Percentiles rank a stretch among this genome's conserved stretches.
phyloP scores from a whole-genome alignment of 2,888 invertebrate genomes.

The Aelia acuminata region DNA sequence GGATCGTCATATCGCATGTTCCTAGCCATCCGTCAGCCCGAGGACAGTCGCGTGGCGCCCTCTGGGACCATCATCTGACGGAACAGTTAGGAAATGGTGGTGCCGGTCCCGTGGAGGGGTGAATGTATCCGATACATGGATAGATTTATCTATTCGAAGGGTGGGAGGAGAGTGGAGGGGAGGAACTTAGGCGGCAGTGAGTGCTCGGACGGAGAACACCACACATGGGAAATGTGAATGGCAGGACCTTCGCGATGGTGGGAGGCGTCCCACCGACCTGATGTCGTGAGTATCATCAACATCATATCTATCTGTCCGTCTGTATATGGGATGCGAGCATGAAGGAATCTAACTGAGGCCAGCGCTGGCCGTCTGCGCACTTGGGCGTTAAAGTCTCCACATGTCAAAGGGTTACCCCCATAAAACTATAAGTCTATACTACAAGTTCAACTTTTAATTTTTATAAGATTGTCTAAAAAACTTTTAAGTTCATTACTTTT shows the following conservation, averaged over 20 bases:
- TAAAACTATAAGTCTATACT: not conserved
- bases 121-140: constrained; percentile 54
- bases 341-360: not conserved
- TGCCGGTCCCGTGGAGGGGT: not conserved
- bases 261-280: constrained; percentile 59
- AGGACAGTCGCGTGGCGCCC: constrained; percentile 48
- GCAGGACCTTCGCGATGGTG: constrained; percentile 59
- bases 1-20: not conserved
- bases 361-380: not conserved
- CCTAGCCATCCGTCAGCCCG: not conserved
- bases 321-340: not conserved
- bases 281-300: constrained; percentile 56
- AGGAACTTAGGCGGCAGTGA: not conserved
- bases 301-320: not conserved
- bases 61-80: constrained; percentile 22
- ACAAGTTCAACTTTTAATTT: not conserved
- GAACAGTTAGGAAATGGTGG: constrained; percentile 47
- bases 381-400: constrained; percentile 10
- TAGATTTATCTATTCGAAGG: constrained; percentile 55
- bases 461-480: not conserved
- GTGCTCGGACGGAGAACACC: constrained; percentile 44
- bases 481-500: not conserved
- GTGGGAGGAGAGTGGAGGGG: constrained; percentile 48
- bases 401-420: not conserved
- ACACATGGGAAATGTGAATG: constrained; percentile 59